A percentile compares a stretch with the other conserved stretches of the same genome.
phyloP scores from a whole-genome alignment of 2,888 invertebrate species.

The Strigamia transsilvanica region DNA sequence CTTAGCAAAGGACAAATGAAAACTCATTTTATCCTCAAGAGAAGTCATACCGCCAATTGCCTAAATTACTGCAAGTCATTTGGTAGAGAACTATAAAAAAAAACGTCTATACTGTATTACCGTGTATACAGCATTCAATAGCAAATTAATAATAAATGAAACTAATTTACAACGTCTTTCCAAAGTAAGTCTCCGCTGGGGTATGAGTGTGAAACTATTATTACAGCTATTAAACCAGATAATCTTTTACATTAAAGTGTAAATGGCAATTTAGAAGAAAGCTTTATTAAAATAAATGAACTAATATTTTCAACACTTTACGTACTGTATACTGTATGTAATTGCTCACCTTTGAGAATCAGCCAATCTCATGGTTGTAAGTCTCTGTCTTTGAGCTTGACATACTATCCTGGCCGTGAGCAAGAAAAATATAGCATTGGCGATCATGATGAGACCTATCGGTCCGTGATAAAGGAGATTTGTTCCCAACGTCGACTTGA shows the following conservation, averaged over 20 bases:
- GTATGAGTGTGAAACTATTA: no score
- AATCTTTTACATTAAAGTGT: no score
- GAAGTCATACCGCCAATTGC: background rate
- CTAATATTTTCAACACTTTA: no score
- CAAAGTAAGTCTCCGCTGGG: no score
- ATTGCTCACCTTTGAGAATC: constrained; percentile 16
- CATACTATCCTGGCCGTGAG: constrained; percentile 43
- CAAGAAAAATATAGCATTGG: constrained; percentile 49
- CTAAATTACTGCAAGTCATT: background rate
- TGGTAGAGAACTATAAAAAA: background rate
- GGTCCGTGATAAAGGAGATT: constrained; percentile 30
- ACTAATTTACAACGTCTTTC: no score
- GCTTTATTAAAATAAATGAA: no score
- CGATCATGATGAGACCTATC: constrained; percentile 26
- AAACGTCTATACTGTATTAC: background rate
- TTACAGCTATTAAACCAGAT: no score
- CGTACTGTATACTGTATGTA: background rate
- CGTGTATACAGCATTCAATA: background rate
- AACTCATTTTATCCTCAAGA: background rate
- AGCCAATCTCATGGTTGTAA: background rate
- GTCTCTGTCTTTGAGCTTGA: constrained; percentile 35
- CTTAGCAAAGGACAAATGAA: background rate
- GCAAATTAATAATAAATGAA: background rate
- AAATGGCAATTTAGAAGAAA: no score
- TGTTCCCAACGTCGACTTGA: background rate